Evolutionary conservation across 2,113 vertebrate species (phyloP).

Genomic region (Jaculus jaculus): DNA sequence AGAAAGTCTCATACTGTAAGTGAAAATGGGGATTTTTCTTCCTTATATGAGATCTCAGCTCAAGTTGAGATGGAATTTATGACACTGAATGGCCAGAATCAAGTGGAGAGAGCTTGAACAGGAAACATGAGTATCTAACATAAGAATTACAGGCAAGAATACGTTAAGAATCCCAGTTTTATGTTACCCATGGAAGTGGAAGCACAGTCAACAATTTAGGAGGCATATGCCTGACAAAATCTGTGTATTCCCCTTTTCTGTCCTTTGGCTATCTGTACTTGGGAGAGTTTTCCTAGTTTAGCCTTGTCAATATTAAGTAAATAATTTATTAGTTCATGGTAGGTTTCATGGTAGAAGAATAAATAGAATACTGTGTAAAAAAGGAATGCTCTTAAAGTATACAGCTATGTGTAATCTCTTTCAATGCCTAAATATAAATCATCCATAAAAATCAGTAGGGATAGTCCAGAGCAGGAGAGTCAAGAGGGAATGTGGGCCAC

Average conservation of each 20-base stretch:
- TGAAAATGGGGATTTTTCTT: constrained; percentile 76
- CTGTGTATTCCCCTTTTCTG: neutral
- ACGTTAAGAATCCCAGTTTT: neutral
- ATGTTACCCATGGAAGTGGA: too few relatives aligned
- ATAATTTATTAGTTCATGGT: constrained; percentile 52
- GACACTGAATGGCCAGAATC: neutral
- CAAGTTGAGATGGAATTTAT: constrained; percentile 58
- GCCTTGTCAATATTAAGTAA: constrained; percentile 41
- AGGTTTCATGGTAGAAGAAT: neutral
- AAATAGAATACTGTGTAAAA: constrained; percentile 5
- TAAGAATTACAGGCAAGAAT: neutral
- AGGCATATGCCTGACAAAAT: constrained; percentile 9
- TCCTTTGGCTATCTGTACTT: neutral
- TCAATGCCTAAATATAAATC: neutral
- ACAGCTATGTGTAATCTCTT: neutral
- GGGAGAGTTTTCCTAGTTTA: constrained; percentile 49
- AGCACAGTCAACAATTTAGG: neutral
- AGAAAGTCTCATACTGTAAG: constrained; percentile 65
- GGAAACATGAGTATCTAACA: neutral
- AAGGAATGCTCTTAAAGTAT: constrained; percentile 13
- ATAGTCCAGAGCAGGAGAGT: neutral
- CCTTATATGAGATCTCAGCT: constrained; percentile 33
- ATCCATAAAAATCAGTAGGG: neutral
- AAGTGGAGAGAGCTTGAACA: constrained; percentile 2
- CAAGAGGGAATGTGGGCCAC: neutral